phyloP scores from a whole-genome alignment of 2,888 invertebrate species.

The Pollenia angustigena region DNA sequence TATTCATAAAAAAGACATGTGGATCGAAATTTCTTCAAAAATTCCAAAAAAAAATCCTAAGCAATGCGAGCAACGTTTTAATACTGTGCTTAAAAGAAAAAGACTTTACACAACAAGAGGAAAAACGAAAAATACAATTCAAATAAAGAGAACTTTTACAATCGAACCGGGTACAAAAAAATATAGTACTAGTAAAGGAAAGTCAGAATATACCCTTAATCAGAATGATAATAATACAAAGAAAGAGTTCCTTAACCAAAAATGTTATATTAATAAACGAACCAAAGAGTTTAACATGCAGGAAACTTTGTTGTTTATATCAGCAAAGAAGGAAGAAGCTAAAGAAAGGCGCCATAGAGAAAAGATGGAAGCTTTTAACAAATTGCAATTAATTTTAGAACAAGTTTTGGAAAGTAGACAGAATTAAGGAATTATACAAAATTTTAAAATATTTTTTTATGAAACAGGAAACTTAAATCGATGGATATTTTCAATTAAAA shows the following conservation, averaged over 20 bases:
- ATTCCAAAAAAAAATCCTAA: slow-evolving; percentile 18
- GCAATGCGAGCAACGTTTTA: slow-evolving; percentile 47
- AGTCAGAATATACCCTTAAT: too few species aligned
- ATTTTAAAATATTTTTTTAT: too few species aligned
- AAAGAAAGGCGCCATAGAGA: slow-evolving; percentile 63
- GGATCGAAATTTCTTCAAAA: slow-evolving; percentile 42
- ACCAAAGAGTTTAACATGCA: neutral
- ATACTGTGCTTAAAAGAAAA: slow-evolving; percentile 35
- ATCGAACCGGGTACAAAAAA: neutral
- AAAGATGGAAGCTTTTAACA: slow-evolving; percentile 57
- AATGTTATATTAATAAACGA: neutral
- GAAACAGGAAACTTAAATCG: too few species aligned
- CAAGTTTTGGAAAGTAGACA: slow-evolving; percentile 14
- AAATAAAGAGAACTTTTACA: neutral
- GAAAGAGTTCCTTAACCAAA: neutral
- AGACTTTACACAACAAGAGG: neutral
- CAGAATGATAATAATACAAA: neutral
- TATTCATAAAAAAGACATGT: slow-evolving; percentile 51
- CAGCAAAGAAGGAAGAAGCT: slow-evolving; percentile 59
- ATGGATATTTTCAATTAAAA: too few species aligned
- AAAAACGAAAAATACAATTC: slow-evolving; percentile 8
- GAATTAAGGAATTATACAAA: too few species aligned
- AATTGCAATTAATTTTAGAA: slow-evolving; percentile 33
- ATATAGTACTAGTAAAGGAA: too few species aligned
- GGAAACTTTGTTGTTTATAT: slow-evolving; percentile 53